phyloP scores from a whole-genome alignment of 2,113 vertebrate species.

The Gulo gulo region DNA sequence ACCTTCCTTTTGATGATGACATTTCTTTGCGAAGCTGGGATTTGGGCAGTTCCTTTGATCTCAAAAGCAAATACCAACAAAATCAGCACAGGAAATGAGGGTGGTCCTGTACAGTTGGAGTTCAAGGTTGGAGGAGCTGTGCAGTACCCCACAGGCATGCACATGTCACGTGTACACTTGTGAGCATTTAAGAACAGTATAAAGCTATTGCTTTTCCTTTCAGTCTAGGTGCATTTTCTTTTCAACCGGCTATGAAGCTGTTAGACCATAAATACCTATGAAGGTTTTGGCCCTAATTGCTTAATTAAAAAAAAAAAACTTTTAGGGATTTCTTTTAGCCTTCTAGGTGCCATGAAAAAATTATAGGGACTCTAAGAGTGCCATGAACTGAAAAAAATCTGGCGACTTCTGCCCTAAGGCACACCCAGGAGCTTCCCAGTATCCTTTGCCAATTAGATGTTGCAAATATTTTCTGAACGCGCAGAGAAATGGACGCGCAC shows the following conservation, averaged over 20 bases:
- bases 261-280: neutral
- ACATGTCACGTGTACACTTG: fast-evolving
- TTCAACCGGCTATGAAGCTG: neutral
- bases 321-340: neutral
- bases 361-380: neutral
- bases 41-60: neutral
- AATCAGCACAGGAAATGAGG: neutral
- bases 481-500: too few relatives aligned
- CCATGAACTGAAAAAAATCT: neutral
- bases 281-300: neutral
- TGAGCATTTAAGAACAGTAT: neutral
- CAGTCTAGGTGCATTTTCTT: neutral
- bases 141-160: neutral
- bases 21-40: neutral
- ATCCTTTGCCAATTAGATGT: neutral
- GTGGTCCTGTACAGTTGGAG: neutral
- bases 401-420: too few relatives aligned
- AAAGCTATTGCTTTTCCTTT: neutral
- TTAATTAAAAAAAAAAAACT: neutral
- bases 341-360: neutral
- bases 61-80: neutral
- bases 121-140: neutral
- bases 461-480: neutral
- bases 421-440: neutral
- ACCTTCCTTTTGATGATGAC: neutral